Base-by-base conservation (phyloP, 2,113 vertebrate species). In the Etheostoma spectabile region DNA sequence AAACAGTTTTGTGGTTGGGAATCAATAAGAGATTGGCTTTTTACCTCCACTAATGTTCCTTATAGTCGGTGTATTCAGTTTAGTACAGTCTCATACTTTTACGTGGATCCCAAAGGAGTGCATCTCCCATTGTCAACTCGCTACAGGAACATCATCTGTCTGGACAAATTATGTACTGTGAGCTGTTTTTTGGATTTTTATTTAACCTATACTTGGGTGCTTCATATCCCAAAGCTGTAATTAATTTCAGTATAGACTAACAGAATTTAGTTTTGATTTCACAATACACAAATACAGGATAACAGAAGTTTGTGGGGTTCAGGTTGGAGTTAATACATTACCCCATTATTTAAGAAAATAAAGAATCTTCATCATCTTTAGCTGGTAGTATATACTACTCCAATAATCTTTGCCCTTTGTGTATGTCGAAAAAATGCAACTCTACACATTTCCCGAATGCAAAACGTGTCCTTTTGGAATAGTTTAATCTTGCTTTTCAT, bases 401-500 rank as follows among this genome's bases (percentile, higher is more conserved):
- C 30, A 30, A 21, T 51, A 52, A 52, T 45, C 12, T 27, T 52
- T 52, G n/a, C 12, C 33, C 11, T 52, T 30, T 67, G 33, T 46
- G 15, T 48, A 35, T 18, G 35, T 74, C 5, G 7, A 52, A 12
- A 33, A 66, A 51, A 51, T 51, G n/a, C 33, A 53, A 45, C 3
- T 56, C 15, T 33, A 46, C 52, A 64, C 19, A 64, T 86, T 75
- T 75, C 8, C 52, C 8, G 35, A 71, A 75, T 55, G 30, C 38
- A 52, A 42, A 70, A 56, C 14, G 11, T 65, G 8, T 42, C 21
- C 16, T 61, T 62, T 68, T 11, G 38, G 74, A 67, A n/a, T 7
- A 66, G 30, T 79, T 88, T 72, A 48, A 61, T 42, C 56, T 59
- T n/a, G 38, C 27, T 65, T 57, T 71, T 78, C 52, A 75, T 82